phyloP scores from a whole-genome alignment of 2,888 invertebrate species.

The Uropetala carovei region DNA sequence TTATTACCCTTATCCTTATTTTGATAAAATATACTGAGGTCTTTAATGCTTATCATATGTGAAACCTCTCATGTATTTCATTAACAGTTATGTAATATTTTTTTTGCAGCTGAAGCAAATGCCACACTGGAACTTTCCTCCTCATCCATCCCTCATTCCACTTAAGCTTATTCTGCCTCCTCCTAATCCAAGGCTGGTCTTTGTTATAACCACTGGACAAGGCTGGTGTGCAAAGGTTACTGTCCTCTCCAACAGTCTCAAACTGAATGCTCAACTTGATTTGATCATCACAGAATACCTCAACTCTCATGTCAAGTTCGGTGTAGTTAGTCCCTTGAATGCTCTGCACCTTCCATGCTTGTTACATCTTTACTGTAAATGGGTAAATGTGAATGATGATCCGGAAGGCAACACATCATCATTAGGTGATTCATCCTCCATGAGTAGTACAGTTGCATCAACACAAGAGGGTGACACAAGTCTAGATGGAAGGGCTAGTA shows the following conservation, averaged over 20 bases:
- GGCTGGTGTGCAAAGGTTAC: conserved; percentile 64
- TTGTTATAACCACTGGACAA: conserved; percentile 65
- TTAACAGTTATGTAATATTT: not conserved
- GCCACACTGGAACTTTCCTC: not conserved
- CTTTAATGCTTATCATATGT: too few species aligned
- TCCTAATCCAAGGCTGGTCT: conserved; percentile 66
- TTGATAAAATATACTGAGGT: too few species aligned
- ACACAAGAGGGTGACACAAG: not conserved
- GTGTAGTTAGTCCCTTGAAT: not conserved
- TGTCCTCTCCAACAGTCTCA: conserved; percentile 65
- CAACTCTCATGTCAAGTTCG: not conserved
- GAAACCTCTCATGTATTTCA: too few species aligned
- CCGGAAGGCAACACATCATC: not conserved
- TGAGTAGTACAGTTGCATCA: not conserved
- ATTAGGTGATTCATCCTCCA: conserved; percentile 12
- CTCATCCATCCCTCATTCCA: conserved; percentile 21
- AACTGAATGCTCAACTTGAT: not conserved
- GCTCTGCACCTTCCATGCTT: not conserved
- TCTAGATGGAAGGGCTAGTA: not conserved
- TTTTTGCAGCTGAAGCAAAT: not conserved
- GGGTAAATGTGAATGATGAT: not conserved
- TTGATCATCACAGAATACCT: conserved; percentile 1
- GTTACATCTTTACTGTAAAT: conserved; percentile 8
- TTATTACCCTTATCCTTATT: too few species aligned
- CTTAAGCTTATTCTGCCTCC: not conserved